phyloP scores from a whole-genome alignment of 2,797 vertebrate species.

The Euthynnus affinis region DNA sequence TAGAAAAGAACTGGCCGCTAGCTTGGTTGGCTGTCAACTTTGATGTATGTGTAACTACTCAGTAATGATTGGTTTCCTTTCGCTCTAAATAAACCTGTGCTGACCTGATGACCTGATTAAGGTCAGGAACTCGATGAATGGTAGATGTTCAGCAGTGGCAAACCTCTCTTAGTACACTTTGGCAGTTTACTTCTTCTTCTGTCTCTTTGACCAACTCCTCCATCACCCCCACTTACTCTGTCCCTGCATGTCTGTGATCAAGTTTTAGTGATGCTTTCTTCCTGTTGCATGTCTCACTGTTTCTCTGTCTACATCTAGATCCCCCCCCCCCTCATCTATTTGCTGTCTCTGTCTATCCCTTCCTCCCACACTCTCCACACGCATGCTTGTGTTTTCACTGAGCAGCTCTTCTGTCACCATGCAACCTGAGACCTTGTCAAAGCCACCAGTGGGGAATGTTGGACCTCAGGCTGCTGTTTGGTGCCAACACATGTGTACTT shows the following conservation, averaged over 20 bases:
- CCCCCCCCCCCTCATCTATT: neutral
- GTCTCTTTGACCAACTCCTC: constrained; percentile 4
- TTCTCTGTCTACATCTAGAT: constrained; percentile 32
- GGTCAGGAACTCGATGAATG: constrained; percentile 26
- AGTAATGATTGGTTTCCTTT: constrained; percentile 40
- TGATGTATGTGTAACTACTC: constrained; percentile 18
- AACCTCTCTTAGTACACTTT: constrained; percentile 26
- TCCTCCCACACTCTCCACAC: constrained; percentile 40
- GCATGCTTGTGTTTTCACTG: constrained; percentile 40
- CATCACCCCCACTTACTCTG: constrained; percentile 40
- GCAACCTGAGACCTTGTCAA: constrained; percentile 59
- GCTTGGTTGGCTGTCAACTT: constrained; percentile 41
- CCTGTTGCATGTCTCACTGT: constrained; percentile 29
- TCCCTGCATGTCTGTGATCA: constrained; percentile 20
- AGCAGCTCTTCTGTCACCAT: constrained; percentile 59
- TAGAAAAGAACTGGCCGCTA: constrained; percentile 21
- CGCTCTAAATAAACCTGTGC: constrained; percentile 36
- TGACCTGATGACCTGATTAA: constrained; percentile 27
- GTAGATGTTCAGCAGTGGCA: constrained; percentile 30
- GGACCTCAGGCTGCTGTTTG: constrained; percentile 48
- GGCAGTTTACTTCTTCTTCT: constrained; percentile 4
- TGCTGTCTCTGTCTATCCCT: constrained; percentile 23
- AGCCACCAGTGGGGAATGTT: constrained; percentile 43
- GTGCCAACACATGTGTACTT: constrained; percentile 65
- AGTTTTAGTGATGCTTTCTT: constrained; percentile 38